A percentile compares a stretch with the other conserved stretches of the same genome.
phyloP scores from a whole-genome alignment of 30 jellyfish, hydroid and myxozoan genomes.

The Cassiopea andromeda region DNA sequence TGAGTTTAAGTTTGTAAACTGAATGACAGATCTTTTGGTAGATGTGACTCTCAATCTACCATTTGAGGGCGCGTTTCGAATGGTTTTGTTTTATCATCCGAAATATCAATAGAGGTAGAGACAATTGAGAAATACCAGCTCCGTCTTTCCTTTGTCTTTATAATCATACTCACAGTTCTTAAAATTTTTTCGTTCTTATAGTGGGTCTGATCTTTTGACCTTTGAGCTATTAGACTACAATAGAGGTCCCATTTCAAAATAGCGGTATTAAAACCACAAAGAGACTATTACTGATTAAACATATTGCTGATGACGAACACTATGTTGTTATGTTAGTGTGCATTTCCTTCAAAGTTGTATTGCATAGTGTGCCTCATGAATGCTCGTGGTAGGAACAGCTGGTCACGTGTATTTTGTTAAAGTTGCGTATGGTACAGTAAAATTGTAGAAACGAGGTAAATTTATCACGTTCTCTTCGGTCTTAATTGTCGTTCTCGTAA shows the following conservation, averaged over 20 bases:
- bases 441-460: background rate
- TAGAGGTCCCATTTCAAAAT: background rate
- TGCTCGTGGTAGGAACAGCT: background rate
- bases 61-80: conserved; percentile 16
- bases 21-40: conserved; percentile 15
- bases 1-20: background rate
- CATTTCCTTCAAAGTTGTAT: background rate
- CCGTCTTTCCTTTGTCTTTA: background rate
- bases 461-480: too few relatives aligned
- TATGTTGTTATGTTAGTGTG: background rate
- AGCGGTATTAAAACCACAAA: conserved; percentile 19
- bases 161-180: conserved; percentile 10
- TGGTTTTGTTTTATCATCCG: background rate
- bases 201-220: conserved; percentile 15
- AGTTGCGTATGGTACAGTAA: background rate
- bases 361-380: background rate
- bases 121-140: conserved; percentile 10
- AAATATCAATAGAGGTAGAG: background rate
- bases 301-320: background rate
- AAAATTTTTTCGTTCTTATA: conserved; percentile 8
- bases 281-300: conserved; percentile 8
- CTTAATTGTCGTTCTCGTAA: too few relatives aligned
- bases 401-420: background rate
- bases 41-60: conserved; percentile 11
- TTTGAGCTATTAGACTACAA: conserved; percentile 22